Evolutionary conservation across 2,797 vertebrate genomes (phyloP), one percentile per base, ranked within the genome.

Genomic region (Acanthurus leucopareius): DNA sequence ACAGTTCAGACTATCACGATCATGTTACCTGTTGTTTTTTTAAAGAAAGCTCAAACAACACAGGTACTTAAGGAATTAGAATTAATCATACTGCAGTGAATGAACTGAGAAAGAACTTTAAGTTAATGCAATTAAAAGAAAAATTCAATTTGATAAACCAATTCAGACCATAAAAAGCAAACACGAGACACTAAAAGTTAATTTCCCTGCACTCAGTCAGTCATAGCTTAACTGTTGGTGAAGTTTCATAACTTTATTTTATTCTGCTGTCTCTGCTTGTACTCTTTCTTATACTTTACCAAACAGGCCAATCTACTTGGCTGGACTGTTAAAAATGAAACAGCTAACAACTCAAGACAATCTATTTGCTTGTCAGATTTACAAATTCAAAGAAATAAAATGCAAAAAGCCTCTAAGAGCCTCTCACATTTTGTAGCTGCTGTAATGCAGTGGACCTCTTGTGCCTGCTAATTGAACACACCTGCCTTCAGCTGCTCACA

Each of bases 401-500:
- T 52, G n/a, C n/a, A 52, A 15, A 40, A 28, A 25, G n/a, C 3
- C 6, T 14, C 13, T 17, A 4, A 42, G 35, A 22, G 9, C 17
- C 16, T 61, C 5, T n/a, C 14, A 1, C 8, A 2, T 28, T 19
- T 54, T 45, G 3, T 42, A 13, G 16, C 20, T 28, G 17, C 42
- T 19, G 11, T 45, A 17, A 35, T 49, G 8, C 35, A 57, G 16
- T 47, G 20, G 14, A 9, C 3, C 8, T 17, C 35, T 19, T 3
- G 19, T 59, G 42, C 11, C 53, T n/a, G 38, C 4, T 32, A 42
- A 73, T 35, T 60, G 45, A 20, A 32, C 62, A 44, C 47, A 79
- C 59, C 59, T 56, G 35, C 44, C 35, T 32, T 17, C 53, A 60
- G 45, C 13, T 10, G 15, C 58, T 69, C 69, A 32, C 59, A 78